phyloP scores from a whole-genome alignment of 2,888 invertebrate species.

The Drosophila diplacantha region DNA sequence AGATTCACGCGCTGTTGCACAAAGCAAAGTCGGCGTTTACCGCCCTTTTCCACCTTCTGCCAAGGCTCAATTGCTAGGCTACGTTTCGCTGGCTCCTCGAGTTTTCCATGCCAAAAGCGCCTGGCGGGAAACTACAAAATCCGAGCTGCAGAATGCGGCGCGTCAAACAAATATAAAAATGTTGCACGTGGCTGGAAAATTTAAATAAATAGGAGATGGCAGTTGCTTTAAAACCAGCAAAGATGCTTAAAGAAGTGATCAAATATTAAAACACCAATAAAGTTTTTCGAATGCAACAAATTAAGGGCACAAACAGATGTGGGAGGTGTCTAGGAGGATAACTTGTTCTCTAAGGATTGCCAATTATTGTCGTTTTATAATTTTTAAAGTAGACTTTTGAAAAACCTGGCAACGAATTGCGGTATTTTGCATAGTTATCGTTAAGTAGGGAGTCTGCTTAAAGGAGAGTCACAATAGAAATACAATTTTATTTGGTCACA shows the following conservation, averaged over 20 bases:
- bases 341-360: neutral
- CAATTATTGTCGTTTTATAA: neutral
- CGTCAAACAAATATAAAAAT: slow-evolving; percentile 52
- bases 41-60: slow-evolving; percentile 18
- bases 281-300: neutral
- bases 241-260: neutral
- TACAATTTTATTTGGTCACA: neutral
- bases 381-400: neutral
- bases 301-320: neutral
- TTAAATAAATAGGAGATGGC: slow-evolving; percentile 42
- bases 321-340: neutral
- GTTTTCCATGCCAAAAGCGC: slow-evolving; percentile 18
- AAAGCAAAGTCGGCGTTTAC: slow-evolving; percentile 71
- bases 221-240: neutral
- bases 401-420: neutral
- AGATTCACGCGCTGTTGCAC: slow-evolving; percentile 71
- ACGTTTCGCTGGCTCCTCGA: slow-evolving; percentile 40
- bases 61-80: slow-evolving; percentile 49
- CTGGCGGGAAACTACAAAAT: slow-evolving; percentile 18
- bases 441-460: no score
- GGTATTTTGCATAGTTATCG: neutral
- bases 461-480: neutral
- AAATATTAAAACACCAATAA: neutral
- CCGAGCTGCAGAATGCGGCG: slow-evolving; percentile 36
- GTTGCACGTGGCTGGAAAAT: slow-evolving; percentile 45